A percentile compares a stretch with the other conserved stretches of the same genome.
Conservation (phyloP, 2,888 invertebrate genomes). For the Plagodis dolabraria region DNA sequence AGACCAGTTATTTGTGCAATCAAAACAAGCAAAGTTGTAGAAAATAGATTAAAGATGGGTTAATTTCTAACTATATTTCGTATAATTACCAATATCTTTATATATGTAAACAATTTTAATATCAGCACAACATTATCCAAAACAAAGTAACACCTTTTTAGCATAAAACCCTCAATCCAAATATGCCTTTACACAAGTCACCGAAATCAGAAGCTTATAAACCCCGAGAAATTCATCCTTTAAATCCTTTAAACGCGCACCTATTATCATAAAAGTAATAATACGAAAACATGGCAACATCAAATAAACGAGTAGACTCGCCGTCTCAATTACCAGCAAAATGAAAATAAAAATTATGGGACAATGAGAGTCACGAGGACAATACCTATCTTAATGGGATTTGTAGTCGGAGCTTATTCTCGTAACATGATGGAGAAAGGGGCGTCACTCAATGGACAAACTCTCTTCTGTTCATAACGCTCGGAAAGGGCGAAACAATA, state of each 20-base stretch:
- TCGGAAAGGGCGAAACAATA: constrained; percentile 71
- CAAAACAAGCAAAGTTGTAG: too few species aligned
- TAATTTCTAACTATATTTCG: too few species aligned
- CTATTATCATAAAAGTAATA: constrained; percentile 60
- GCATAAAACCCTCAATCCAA: constrained; percentile 11
- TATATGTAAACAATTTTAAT: too few species aligned
- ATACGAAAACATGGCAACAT: constrained; percentile 60
- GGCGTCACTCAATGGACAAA: constrained; percentile 74
- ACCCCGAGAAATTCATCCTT: constrained; percentile 36
- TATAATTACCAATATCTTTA: too few species aligned
- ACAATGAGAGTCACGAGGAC: constrained; percentile 58
- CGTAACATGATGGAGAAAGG: constrained; percentile 53
- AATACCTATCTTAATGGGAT: constrained; percentile 68
- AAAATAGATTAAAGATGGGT: too few species aligned
- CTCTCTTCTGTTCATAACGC: constrained; percentile 70
- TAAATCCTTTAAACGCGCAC: constrained; percentile 43
- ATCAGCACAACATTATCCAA: too few species aligned
- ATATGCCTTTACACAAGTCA: constrained; percentile 24
- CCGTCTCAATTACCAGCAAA: constrained; percentile 74
- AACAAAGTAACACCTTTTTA: constrained; percentile 8
- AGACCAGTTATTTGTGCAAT: too few species aligned
- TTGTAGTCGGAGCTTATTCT: constrained; percentile 61
- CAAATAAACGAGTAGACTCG: constrained; percentile 64
- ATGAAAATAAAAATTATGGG: constrained; percentile 64
- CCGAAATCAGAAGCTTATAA: constrained; percentile 27